Evolutionary conservation across 2,888 invertebrate species (phyloP).

Genomic region (Rhopalosiphum nymphaeae): DNA sequence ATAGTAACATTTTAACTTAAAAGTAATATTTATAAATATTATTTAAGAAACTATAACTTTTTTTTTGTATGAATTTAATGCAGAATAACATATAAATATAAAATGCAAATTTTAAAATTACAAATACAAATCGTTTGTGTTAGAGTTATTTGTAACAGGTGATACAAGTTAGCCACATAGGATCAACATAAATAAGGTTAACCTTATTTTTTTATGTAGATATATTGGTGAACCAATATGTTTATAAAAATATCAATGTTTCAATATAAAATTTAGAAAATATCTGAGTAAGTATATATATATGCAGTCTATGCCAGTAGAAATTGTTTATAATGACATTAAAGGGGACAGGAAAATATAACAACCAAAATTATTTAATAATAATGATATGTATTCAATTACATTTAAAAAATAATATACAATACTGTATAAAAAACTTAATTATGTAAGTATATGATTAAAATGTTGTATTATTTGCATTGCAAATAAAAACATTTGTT

Average conservation of each 20-base stretch:
- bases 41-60: not conserved
- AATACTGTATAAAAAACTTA: no score
- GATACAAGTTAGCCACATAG: not conserved
- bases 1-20: no score
- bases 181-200: not conserved
- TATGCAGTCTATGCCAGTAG: not conserved
- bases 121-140: not conserved
- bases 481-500: not conserved
- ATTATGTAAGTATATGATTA: not conserved
- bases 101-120: not conserved
- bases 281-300: not conserved
- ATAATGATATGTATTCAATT: not conserved
- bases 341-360: not conserved
- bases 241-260: not conserved
- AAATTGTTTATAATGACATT: not conserved
- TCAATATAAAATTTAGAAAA: not conserved
- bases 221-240: not conserved
- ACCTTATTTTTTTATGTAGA: not conserved
- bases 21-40: not conserved
- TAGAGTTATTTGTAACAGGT: not conserved
- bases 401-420: not conserved
- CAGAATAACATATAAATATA: not conserved
- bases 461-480: not conserved
- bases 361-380: not conserved
- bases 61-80: no score